Percentiles rank a stretch among this genome's conserved stretches.
Evolutionary conservation across 2,797 vertebrate species (phyloP).

Genomic region (Epinephelus coioides): DNA sequence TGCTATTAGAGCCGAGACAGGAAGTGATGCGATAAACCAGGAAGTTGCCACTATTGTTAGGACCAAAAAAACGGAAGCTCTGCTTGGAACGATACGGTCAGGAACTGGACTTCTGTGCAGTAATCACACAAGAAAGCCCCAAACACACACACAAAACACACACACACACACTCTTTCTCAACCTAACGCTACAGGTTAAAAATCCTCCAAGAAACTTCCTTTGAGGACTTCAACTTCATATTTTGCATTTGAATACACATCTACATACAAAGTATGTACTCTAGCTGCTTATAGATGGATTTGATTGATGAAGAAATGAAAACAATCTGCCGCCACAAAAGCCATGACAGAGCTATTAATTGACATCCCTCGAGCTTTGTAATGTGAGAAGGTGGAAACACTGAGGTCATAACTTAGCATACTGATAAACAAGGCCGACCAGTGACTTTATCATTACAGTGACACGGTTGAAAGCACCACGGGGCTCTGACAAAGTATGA

Average conservation of each 20-base stretch:
- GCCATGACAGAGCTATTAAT: constrained; percentile 32
- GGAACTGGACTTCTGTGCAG: constrained; percentile 51
- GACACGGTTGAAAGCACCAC: constrained; percentile 23
- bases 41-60: constrained; percentile 85
- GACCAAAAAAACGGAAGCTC: constrained; percentile 76
- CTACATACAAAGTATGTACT: neutral
- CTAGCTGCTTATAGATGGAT: neutral
- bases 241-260: neutral
- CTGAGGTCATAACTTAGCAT: constrained; percentile 47
- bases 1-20: constrained; percentile 74
- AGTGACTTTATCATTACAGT: constrained; percentile 24
- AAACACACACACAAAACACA: constrained; percentile 33
- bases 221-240: neutral
- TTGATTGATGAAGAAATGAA: constrained; percentile 8
- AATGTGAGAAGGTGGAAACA: constrained; percentile 60
- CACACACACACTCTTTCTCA: constrained; percentile 20
- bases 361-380: constrained; percentile 27
- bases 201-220: constrained; percentile 46
- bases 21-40: constrained; percentile 84
- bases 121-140: constrained; percentile 46
- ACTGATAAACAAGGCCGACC: constrained; percentile 43
- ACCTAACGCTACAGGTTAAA: constrained; percentile 11
- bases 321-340: neutral
- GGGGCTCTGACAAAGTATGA: constrained; percentile 37
- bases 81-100: constrained; percentile 74